Base-by-base conservation (phyloP, 2,113 vertebrate genomes). In the Psephotus haematonotus region DNA sequence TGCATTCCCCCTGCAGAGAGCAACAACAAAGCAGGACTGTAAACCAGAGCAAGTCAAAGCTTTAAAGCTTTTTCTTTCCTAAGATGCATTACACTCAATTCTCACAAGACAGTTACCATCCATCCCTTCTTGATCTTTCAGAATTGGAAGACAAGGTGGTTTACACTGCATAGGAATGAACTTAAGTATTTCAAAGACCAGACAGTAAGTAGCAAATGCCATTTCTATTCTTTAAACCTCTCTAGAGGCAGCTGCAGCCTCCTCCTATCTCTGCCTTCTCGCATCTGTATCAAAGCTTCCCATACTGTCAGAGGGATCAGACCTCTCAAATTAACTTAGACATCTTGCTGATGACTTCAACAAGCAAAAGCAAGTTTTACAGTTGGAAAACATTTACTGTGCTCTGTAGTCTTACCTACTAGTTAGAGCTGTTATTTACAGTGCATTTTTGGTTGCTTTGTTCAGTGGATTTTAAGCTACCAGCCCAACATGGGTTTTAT, bases 141-240 rank as follows among this genome's bases (percentile, higher is more conserved):
- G 99, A 99, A 84, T 44, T 99, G 99, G 99, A 99, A 99, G 97
- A 99, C 98, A 77, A 98, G 99, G 81, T 99, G 99, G 99, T 99
- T 99, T 97, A 99, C 98, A 25, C 94, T 99, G 93, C 98, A 98
- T 78, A 98, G 99, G 97, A 98, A 99, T 82, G 99, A 99, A 93
- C 98, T 99, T 28, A 99, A 99, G 84, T 99, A 99, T 97, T 99
- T 99, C 97, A 99, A 99, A 97, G 99, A 99, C 89, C 99, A 99
- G 97, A 98, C 98, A 98, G 99, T 99, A 91, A 99, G 98, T 97
- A 83, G 41, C n/a, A 77, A 91, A 64, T 31, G 43, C 39, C 52
- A 63, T 1, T 70, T 91, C 47, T 53, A 27, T 33, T 29, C 17
- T 76, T 76, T n/a, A 86, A 83, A 70, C 44, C 39, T 83, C 33